Evolutionary conservation across 2,888 invertebrate species (phyloP).

Genomic region (Polydrusus pterygomalis): DNA sequence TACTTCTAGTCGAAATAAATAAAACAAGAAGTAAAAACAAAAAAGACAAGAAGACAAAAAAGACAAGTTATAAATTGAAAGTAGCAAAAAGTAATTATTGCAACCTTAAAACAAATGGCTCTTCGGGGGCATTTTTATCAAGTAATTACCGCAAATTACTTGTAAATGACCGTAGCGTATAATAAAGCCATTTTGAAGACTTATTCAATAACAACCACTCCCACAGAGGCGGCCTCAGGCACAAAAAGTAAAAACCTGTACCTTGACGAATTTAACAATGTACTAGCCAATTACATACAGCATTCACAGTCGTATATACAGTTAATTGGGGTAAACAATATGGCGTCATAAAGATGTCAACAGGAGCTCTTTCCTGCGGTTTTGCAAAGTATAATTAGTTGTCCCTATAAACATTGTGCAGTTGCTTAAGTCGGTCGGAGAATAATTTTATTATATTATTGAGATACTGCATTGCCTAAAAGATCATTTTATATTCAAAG

Average conservation of each 20-base stretch:
- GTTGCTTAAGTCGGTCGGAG: no score
- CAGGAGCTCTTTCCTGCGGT: conserved; percentile 33
- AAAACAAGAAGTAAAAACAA: background rate
- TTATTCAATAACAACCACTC: conserved; percentile 34
- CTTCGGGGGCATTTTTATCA: conserved; percentile 2
- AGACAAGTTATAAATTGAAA: no score
- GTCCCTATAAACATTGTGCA: no score
- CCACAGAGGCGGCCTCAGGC: conserved; percentile 36
- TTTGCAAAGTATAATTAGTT: conserved; percentile 7
- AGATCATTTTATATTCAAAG: no score
- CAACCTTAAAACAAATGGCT: conserved; percentile 14
- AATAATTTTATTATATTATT: no score
- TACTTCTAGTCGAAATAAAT: no score
- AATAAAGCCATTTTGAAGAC: conserved; percentile 46
- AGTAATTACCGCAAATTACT: conserved; percentile 21
- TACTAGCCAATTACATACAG: conserved; percentile 49
- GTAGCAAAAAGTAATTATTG: background rate
- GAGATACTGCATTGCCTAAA: no score
- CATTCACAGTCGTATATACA: conserved; percentile 37
- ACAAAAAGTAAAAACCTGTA: conserved; percentile 34
- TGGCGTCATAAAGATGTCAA: conserved; percentile 55
- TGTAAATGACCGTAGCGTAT: conserved; percentile 6
- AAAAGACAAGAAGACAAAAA: background rate
- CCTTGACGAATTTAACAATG: conserved; percentile 51
- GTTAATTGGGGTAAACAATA: conserved; percentile 54